These are phyloP conservation scores for Amiota mariae DNA, from an alignment of 2,888 invertebrate species.

Conservation along the genomic window DNA sequence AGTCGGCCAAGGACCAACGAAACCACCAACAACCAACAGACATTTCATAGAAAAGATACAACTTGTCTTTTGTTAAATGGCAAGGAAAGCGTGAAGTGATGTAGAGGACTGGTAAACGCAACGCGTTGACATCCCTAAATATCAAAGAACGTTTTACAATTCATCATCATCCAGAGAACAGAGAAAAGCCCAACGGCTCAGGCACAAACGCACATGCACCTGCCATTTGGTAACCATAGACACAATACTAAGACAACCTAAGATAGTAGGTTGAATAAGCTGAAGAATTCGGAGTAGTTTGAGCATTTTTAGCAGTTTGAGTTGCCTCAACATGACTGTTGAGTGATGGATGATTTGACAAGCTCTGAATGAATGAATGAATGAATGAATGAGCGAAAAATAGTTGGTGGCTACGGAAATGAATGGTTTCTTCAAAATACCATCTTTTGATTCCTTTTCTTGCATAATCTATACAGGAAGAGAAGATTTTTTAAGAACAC, in stretches of 20 bases:
- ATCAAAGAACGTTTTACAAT: slow-evolving; percentile 61
- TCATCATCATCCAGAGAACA: slow-evolving; percentile 42
- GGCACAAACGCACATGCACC: neutral
- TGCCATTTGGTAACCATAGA: neutral
- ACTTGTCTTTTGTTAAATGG: too few relatives aligned
- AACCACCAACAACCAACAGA: too few relatives aligned
- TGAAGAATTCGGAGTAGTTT: too few relatives aligned
- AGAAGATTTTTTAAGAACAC: neutral
- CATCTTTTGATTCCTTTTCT: neutral
- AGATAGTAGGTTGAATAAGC: neutral
- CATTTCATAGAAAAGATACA: too few relatives aligned
- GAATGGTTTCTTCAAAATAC: slow-evolving; percentile 2
- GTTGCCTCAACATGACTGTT: slow-evolving; percentile 7
- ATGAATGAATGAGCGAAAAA: slow-evolving; percentile 15
- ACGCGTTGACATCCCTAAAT: slow-evolving; percentile 61
- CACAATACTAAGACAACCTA: neutral
- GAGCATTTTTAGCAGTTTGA: neutral
- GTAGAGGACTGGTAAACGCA: slow-evolving; percentile 15
- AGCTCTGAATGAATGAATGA: neutral
- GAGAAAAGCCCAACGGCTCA: slow-evolving; percentile 9
- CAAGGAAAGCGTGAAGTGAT: slow-evolving; percentile 2
- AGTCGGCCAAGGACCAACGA: too few relatives aligned
- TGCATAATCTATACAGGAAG: neutral
- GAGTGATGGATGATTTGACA: slow-evolving; percentile 20
- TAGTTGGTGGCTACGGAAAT: neutral